A percentile compares a stretch with the other conserved stretches of the same genome.
These are phyloP conservation scores for Cynodonichthys magdalenae DNA, from an alignment of 2,797 vertebrate genomes.

Conservation along the genomic window DNA sequence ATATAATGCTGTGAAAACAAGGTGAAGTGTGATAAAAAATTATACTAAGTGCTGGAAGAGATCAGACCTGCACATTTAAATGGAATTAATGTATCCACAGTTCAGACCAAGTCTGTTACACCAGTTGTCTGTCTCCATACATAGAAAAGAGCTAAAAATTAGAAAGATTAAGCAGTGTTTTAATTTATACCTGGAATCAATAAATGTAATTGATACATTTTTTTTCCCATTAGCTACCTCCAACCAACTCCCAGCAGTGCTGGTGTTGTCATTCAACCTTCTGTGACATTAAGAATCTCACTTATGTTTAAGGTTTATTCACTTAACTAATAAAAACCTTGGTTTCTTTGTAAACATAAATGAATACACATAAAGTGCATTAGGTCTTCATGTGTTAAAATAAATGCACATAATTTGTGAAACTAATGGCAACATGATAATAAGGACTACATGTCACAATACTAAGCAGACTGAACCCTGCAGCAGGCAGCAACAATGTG, in stretches of 20 bases:
- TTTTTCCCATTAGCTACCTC: no score
- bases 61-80: not conserved
- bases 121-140: no score
- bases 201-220: no score
- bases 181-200: no score
- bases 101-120: no score
- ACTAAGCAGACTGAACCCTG: not conserved
- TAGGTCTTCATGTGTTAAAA: not conserved
- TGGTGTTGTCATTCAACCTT: not conserved
- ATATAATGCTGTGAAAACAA: constrained; percentile 28
- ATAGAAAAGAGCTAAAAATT: no score
- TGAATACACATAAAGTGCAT: not conserved
- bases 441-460: not conserved
- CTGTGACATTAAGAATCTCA: not conserved
- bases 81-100: no score
- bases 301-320: not conserved
- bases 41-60: constrained; percentile 24
- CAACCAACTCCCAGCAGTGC: not conserved
- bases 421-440: no score
- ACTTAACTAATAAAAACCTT: not conserved
- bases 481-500: not conserved
- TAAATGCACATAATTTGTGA: not conserved
- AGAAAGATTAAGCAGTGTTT: no score
- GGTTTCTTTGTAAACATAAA: not conserved
- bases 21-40: constrained; percentile 50